Evolutionary conservation across 1,140 invertebrate genomes (phyloP).

Genomic region (Temnothorax curvispinosus): DNA sequence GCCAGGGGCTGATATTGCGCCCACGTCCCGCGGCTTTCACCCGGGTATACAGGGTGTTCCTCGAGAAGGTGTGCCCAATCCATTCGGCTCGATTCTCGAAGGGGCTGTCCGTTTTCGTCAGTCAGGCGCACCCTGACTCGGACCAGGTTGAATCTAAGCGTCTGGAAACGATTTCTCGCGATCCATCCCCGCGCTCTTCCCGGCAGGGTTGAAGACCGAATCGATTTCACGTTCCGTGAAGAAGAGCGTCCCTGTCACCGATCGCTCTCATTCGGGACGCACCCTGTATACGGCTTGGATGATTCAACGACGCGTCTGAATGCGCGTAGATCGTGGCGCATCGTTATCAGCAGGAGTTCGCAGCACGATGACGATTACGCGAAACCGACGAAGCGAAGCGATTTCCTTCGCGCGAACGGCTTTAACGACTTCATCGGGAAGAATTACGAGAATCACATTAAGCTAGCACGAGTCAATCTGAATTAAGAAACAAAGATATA

Average conservation of each 20-base stretch:
- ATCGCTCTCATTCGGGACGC: not conserved
- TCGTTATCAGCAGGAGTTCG: not conserved
- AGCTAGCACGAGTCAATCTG: too few species aligned
- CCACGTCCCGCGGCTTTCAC: constrained; percentile 26
- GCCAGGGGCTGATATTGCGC: constrained; percentile 63
- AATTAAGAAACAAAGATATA: not conserved
- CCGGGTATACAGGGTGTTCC: constrained; percentile 37
- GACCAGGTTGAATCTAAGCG: not conserved
- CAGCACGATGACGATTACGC: not conserved
- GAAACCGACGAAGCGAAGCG: not conserved
- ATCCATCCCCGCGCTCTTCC: not conserved
- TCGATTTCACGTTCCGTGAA: constrained; percentile 12
- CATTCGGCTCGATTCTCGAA: not conserved
- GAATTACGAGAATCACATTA: not conserved
- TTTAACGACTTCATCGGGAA: not conserved
- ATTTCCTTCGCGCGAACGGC: not conserved
- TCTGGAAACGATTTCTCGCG: not conserved
- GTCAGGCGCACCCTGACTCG: not conserved
- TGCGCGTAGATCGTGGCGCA: not conserved
- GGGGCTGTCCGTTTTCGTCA: not conserved
- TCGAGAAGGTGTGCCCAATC: not conserved
- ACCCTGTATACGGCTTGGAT: not conserved
- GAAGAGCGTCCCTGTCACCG: not conserved
- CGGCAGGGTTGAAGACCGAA: not conserved
- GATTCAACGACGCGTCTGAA: not conserved